Base-by-base conservation (phyloP, 1,140 invertebrate genomes). In the Neelides sp. region DNA sequence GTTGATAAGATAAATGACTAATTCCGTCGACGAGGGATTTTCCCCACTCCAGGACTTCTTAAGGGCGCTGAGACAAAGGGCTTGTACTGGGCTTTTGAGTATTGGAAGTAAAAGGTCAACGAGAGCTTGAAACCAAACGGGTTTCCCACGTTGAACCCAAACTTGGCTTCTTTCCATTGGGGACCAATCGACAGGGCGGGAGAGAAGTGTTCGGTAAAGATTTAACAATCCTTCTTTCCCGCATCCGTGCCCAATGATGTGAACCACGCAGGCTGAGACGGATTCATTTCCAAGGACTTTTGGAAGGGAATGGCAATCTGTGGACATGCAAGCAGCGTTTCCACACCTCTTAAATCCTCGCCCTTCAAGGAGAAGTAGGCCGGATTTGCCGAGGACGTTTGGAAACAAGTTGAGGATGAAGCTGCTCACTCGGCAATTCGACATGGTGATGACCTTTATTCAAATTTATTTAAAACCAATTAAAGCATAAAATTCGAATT, bases 71-170 rank as follows among this genome's bases (percentile, higher is more conserved):
- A 57, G 26, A 34, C 55, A 57, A 10, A 61, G 34, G 0, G 55
- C 54, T 23, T 61, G 59, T 37, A 61, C 55, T 35, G 55, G 57
- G 12, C 50, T 55, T 41, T 61, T 61, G n/a, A 61, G 34, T 22
- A 57, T 53, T n/a, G 59, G 59, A 7, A 61, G 42, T 8, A 61
- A 39, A 15, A 57, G 12, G 44, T 57, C 55, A 26, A 61, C 42
- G 10, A 61, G 34, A 41, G 43, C 48, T 48, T 55, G 52, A 36
- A 61, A 61, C 59, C 59, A 61, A 4, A 57, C 59, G 3, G 59
- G 59, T 13, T 50, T 34, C 12, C 23, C n/a, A 32, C 28, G n/a
- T 8, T 32, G 7, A n/a, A 34, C 40, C 59, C 59, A 61, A n/a
- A 61, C 55, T 48, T 57, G 55, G 10, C 52, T 53, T 34, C 48